Base-by-base conservation (phyloP, 2,888 invertebrate genomes). In the Lamproptera curius region DNA sequence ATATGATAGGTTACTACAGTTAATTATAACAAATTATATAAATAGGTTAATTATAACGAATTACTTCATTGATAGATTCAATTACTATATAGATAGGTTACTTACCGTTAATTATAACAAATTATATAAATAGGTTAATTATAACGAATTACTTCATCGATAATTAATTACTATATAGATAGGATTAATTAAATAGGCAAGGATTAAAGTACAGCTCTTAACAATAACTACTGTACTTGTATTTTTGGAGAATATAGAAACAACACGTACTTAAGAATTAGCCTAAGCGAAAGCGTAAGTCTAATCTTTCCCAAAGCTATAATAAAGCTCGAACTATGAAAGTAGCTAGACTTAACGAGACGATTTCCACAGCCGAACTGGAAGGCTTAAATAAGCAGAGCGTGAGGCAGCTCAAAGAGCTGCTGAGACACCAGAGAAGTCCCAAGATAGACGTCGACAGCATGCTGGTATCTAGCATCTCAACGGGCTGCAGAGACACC, bases 401-500 rank as follows among this genome's bases (percentile, higher is more conserved):
- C 52, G 50, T 50, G 37, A 43, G 45, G 51, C 54, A 34, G 45
- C 51, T 37, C 40, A 48, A 1, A 38, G 54, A 52, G 52, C 57
- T 49, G 44, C 23, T 46, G 48, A 55, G 52, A 54, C 52, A 50
- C 46, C 53, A 33, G 55, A 55, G 38, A 49, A 56, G 49, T 50
- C 55, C 53, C 54, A n/a, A n/a, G n/a, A n/a, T n/a, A n/a, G n/a
- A n/a, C n/a, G n/a, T n/a, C n/a, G n/a, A n/a, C n/a, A n/a, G n/a
- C n/a, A n/a, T n/a, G n/a, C n/a, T n/a, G n/a, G n/a, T n/a, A n/a
- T n/a, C n/a, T n/a, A n/a, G n/a, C n/a, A n/a, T n/a, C n/a, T n/a
- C n/a, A n/a, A n/a, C n/a, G n/a, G n/a, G n/a, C n/a, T n/a, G n/a
- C n/a, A n/a, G n/a, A n/a, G n/a, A n/a, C n/a, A n/a, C n/a, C n/a